Evolutionary conservation across 2,113 vertebrate genomes (phyloP).

Genomic region (Ondatra zibethicus): DNA sequence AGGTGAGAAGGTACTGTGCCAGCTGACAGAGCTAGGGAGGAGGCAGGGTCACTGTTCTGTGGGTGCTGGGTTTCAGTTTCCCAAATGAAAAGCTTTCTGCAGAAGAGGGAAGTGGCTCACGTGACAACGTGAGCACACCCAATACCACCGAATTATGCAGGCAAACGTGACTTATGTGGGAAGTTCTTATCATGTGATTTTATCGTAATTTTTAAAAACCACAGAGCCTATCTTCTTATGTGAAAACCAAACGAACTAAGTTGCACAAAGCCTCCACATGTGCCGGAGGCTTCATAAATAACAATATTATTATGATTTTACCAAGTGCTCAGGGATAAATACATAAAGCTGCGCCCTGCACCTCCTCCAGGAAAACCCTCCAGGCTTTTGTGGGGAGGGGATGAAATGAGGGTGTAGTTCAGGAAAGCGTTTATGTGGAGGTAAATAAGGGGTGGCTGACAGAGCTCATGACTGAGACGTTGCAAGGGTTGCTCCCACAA

Average conservation of each 20-base stretch:
- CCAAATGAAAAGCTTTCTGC: background rate
- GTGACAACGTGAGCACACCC: background rate
- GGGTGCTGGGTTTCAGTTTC: background rate
- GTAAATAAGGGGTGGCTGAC: fast-evolving
- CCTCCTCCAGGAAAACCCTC: background rate
- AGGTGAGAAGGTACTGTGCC: background rate
- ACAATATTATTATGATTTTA: background rate
- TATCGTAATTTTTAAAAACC: background rate
- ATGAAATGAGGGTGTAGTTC: background rate
- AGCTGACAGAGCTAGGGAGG: background rate
- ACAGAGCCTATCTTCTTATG: too few relatives aligned
- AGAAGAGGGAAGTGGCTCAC: background rate
- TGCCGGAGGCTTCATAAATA: background rate
- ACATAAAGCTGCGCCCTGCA: background rate
- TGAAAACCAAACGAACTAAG: background rate
- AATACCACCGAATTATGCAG: background rate
- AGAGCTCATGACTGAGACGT: background rate
- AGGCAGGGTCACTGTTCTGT: background rate
- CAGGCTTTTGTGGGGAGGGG: background rate
- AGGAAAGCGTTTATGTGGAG: background rate
- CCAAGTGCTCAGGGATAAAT: background rate
- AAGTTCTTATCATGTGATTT: background rate
- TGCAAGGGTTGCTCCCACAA: background rate
- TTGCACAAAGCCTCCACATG: background rate
- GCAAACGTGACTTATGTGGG: background rate